phyloP scores from a whole-genome alignment of 2,888 invertebrate species.

The Phortica okadai region DNA sequence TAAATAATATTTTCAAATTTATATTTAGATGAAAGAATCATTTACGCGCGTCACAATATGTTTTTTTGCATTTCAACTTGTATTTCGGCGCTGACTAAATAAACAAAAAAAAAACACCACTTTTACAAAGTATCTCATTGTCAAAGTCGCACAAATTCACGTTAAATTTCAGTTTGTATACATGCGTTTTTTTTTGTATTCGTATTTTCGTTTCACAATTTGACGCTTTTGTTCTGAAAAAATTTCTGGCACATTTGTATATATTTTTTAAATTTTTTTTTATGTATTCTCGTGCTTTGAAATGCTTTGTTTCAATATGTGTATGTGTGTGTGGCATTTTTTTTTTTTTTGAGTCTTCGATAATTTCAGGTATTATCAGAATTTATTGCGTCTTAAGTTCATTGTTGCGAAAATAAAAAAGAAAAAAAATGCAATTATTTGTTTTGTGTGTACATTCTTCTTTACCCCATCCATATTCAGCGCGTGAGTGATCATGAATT shows the following conservation, averaged over 20 bases:
- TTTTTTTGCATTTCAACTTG: no score
- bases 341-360: not conserved
- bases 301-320: conserved; percentile 58
- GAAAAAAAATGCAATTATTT: no score
- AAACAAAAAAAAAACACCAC: not conserved
- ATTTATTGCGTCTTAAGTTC: conserved; percentile 63
- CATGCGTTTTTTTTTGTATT: not conserved
- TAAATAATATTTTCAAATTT: no score
- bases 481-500: no score
- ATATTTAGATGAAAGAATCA: no score
- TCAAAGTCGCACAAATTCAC: no score
- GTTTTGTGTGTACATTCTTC: no score
- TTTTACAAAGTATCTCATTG: no score
- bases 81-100: no score
- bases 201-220: not conserved
- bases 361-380: conserved; percentile 51
- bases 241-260: not conserved
- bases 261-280: conserved; percentile 29
- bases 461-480: no score
- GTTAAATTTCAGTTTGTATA: no score
- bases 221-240: not conserved
- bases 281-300: conserved; percentile 54
- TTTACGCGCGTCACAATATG: no score
- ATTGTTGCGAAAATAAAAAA: conserved; percentile 49
- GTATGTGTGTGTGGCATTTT: conserved; percentile 37